These are phyloP conservation scores for Pongo abelii DNA, from an alignment of 2,113 vertebrate genomes.

Conservation along the genomic window DNA sequence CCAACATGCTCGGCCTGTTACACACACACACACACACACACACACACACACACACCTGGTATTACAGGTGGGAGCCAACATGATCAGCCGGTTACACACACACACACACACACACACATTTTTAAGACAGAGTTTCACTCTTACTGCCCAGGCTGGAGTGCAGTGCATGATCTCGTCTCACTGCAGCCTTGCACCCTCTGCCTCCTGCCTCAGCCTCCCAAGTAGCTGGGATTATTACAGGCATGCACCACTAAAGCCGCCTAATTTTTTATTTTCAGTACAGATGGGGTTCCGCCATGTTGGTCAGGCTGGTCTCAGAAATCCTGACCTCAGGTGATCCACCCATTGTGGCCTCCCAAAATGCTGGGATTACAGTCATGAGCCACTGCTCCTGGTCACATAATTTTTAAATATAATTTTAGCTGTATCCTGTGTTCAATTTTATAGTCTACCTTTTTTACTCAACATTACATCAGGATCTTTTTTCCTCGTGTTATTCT, in stretches of 20 bases:
- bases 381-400: too few relatives aligned
- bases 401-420: not conserved
- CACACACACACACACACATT: too few relatives aligned
- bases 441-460: not conserved
- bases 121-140: not conserved
- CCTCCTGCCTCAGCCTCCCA: not conserved
- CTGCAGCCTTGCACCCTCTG: not conserved
- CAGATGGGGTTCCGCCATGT: not conserved
- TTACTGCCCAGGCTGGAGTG: not conserved
- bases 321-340: not conserved
- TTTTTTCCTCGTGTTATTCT: not conserved
- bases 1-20: too few relatives aligned
- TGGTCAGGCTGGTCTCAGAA: not conserved
- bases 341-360: not conserved
- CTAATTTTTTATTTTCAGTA: not conserved
- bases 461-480: not conserved
- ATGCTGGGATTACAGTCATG: too few relatives aligned
- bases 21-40: too few relatives aligned
- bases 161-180: not conserved
- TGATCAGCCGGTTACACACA: too few relatives aligned
- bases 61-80: too few relatives aligned
- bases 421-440: not conserved
- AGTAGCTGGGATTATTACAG: not conserved
- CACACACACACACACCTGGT: too few relatives aligned
- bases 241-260: not conserved